Percentiles rank a stretch among this genome's conserved stretches.
Conservation (phyloP, 2,797 vertebrate species). For the Eulemur mongoz region DNA sequence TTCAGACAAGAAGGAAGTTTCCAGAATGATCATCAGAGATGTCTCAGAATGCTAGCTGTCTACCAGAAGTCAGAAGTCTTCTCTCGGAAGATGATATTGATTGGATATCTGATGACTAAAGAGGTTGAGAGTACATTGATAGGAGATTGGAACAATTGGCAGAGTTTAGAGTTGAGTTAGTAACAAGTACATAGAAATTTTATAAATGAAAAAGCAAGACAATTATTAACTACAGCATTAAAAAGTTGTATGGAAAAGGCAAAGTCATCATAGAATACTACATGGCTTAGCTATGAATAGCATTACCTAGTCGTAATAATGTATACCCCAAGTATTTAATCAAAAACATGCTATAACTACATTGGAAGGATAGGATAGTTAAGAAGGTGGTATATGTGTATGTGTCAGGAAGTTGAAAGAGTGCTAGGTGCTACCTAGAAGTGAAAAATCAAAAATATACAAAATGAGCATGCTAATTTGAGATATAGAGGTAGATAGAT, state of each 20-base stretch:
- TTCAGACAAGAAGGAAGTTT: background rate
- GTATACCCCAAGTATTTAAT: background rate
- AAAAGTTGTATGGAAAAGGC: background rate
- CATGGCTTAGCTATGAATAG: background rate
- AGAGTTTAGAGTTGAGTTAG: background rate
- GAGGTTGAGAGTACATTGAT: background rate
- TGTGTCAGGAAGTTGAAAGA: background rate
- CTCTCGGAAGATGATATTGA: background rate
- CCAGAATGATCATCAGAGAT: background rate
- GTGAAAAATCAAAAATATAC: conserved; percentile 21
- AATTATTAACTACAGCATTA: background rate
- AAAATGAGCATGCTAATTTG: background rate
- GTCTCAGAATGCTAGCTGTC: background rate
- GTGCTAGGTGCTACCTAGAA: background rate
- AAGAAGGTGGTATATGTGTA: background rate
- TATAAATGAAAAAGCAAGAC: conserved; percentile 6
- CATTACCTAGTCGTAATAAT: background rate
- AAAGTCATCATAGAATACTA: background rate
- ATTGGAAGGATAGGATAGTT: background rate
- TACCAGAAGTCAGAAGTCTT: background rate
- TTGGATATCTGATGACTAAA: background rate
- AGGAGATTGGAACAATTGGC: background rate
- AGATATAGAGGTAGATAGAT: background rate
- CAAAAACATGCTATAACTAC: background rate
- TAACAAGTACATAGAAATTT: background rate